These are phyloP conservation scores for Zosterops hypoxanthus DNA, from an alignment of 2,113 vertebrate genomes.

Conservation along the genomic window DNA sequence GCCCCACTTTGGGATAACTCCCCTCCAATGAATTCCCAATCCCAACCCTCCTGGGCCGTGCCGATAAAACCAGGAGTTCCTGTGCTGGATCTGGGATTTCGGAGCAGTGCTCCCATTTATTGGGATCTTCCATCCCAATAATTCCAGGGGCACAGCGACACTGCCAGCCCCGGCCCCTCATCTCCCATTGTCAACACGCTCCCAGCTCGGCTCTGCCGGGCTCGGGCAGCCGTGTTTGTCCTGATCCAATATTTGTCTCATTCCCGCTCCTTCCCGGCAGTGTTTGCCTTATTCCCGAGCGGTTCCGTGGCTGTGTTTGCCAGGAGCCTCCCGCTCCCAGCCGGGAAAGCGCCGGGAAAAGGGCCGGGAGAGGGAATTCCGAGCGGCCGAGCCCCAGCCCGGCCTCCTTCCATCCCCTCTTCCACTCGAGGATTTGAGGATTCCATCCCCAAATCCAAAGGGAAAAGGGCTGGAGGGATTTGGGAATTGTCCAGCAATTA, in stretches of 20 bases:
- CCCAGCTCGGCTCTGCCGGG: constrained; percentile 45
- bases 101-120: neutral
- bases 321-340: constrained; percentile 44
- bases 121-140: neutral
- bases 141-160: neutral
- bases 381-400: neutral
- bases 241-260: constrained; percentile 83
- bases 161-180: constrained; percentile 61
- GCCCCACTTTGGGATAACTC: neutral
- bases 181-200: constrained; percentile 68
- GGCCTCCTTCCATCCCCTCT: neutral
- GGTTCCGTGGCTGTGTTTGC: constrained; percentile 70
- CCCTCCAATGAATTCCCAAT: neutral
- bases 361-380: neutral
- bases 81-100: neutral
- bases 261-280: constrained; percentile 69
- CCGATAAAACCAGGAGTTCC: neutral
- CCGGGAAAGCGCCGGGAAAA: neutral
- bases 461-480: fast-evolving
- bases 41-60: neutral
- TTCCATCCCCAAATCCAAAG: neutral
- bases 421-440: fast-evolving
- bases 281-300: constrained; percentile 77
- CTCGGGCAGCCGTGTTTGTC: constrained; percentile 63
- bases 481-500: fast-evolving